Evolutionary conservation across 2,113 vertebrate genomes (phyloP), one percentile per base, ranked within the genome.

Genomic region (Camelus dromedarius): DNA sequence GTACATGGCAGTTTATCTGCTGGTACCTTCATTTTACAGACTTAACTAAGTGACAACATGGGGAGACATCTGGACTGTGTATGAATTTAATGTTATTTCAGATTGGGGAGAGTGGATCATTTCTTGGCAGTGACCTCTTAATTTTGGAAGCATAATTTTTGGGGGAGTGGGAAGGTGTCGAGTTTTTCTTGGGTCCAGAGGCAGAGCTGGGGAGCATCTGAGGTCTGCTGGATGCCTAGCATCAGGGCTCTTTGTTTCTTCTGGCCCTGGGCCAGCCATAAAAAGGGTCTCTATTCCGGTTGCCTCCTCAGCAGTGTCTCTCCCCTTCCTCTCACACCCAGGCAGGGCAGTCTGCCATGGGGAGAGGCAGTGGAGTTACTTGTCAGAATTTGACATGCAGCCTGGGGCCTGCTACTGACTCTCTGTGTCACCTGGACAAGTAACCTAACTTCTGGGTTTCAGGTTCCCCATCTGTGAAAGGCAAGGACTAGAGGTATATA

Each of bases 91-190:
- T 58, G 32, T 58, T 89, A 22, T n/a, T 93, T 84, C 22, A 5
- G 42, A 20, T 76, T 84, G 48, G 30, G 42, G 64, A 56, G 77
- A 75, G 32, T 48, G 62, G n/a, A n/a, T 66, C 32, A 54, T 73
- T 79, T 93, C 91, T 93, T 79, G 92, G n/a, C 30, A 79, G 0
- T 60, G 58, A 26, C 7, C 50, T 56, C 69, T 95, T 91, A 67
- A 15, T 76, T 85, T 76, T 19, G 11, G 35, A 81, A 69, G 87
- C 46, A 28, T 4, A 30, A 26, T 92, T 85, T 70, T 66, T 2
- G 4, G 66, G 42, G 35, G 3, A 26, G 10, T 48, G 58, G 84
- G 9, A 48, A 6, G 13, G 14, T 24, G 1, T 58, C 80, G 66
- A 32, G 22, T 48, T 93, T 91, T 95, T 93, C 70, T 62, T 75